phyloP scores from a whole-genome alignment of 2,888 invertebrate species.

The Epicampocera succincta region DNA sequence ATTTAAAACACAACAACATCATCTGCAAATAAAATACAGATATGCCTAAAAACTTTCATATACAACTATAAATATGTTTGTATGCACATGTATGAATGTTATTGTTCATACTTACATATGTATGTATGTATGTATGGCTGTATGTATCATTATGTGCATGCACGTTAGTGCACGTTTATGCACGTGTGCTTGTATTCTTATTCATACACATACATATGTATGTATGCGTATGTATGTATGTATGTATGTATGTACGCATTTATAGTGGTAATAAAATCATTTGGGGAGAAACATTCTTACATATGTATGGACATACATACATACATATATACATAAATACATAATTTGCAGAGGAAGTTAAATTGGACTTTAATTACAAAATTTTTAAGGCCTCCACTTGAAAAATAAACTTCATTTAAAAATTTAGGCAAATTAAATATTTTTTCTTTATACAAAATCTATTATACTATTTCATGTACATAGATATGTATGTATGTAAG shows the following conservation, averaged over 20 bases:
- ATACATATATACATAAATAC: too few relatives aligned
- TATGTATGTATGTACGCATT: not conserved
- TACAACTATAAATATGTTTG: too few relatives aligned
- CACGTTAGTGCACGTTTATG: not conserved
- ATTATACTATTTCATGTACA: slow-evolving; percentile 6
- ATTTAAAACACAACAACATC: slow-evolving; percentile 37
- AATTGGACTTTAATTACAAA: slow-evolving; percentile 15
- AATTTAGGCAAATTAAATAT: not conserved
- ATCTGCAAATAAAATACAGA: slow-evolving; percentile 19
- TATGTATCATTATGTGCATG: too few relatives aligned
- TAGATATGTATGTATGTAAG: not conserved
- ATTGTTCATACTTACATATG: not conserved
- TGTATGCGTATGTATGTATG: not conserved
- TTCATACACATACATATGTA: not conserved
- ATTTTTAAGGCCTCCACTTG: not conserved
- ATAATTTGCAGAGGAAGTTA: not conserved
- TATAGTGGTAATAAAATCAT: not conserved
- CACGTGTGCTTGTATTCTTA: too few relatives aligned
- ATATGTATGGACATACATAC: too few relatives aligned
- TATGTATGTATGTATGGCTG: not conserved
- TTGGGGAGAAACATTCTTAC: not conserved
- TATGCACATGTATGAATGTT: not conserved
- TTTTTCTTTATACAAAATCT: not conserved
- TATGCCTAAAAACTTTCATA: too few relatives aligned
- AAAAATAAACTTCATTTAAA: not conserved